Evolutionary conservation across 2,113 vertebrate species (phyloP), one percentile per base, ranked within the genome.

Genomic region (Sula dactylatra): DNA sequence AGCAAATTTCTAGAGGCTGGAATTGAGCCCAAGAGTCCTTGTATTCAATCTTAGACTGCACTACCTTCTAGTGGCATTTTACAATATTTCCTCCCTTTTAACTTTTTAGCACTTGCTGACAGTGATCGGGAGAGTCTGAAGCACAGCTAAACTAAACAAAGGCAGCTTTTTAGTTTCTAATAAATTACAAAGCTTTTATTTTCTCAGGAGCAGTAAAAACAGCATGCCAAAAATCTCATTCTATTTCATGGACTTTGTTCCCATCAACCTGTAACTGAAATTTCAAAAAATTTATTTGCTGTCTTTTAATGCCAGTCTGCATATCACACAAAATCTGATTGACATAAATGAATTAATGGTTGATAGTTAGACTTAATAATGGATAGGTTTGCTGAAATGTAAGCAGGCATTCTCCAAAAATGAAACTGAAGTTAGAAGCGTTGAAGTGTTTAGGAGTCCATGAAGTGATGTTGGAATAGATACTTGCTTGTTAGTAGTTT

Each of bases 11-110:
- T 61, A n/a, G 69, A 71, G 64, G 50, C 56, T 82, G 47, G 67
- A 84, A 78, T 55, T 55, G 50, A 95, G 84, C 69, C 72, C 52
- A 82, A 45, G 54, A 52, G 65, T 36, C 40, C 61, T 76, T 58
- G n/a, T 38, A 42, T 70, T 83, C 81, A 70, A 2, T 67, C 70
- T 81, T 66, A 89, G 64, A 64, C 65, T 61, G 32, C 65, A 71
- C 89, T 88, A 85, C 72, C 83, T 89, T 93, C 89, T 89, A 93
- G 69, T 62, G 56, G 72, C 67, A 92, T 76, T 90, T 65, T 54
- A 66, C 61, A 71, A 19, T 59, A 91, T 86, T 88, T 81, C 61
- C 24, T 91, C 36, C 45, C 42, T 83, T 94, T 78, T 77, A 86
- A 86, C 44, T 64, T 71, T 64, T 55, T 55, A 67, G 71, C 65